Percentiles rank a stretch among this genome's conserved stretches.
These are phyloP conservation scores for Onychomys leucogaster DNA, from an alignment of 2,797 vertebrate species.

Conservation along the genomic window DNA sequence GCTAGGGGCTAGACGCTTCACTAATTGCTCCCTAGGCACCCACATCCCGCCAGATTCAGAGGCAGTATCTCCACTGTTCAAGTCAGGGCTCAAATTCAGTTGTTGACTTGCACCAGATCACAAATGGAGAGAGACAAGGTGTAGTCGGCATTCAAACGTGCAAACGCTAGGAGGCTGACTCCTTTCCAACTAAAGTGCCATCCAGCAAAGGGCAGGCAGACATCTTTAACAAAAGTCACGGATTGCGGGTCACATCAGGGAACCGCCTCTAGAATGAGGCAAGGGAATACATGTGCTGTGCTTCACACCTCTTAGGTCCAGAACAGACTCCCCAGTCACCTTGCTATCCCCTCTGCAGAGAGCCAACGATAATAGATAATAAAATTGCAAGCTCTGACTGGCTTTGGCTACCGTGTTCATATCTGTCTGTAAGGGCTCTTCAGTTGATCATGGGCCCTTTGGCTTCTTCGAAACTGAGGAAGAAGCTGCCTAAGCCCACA, in stretches of 20 bases:
- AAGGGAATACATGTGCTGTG: not conserved
- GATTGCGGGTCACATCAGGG: not conserved
- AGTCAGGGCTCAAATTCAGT: not conserved
- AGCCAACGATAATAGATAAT: not conserved
- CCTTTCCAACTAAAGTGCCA: not conserved
- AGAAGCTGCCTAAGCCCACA: not conserved
- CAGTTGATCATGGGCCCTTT: not conserved
- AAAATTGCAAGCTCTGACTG: not conserved
- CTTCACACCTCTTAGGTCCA: not conserved
- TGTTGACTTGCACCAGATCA: not conserved
- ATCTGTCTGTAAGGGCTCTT: not conserved
- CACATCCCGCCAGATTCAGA: not conserved
- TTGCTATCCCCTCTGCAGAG: not conserved
- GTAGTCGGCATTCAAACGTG: not conserved
- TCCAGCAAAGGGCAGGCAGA: not conserved
- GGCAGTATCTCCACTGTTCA: not conserved
- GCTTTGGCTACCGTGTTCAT: not conserved
- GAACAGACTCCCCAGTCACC: not conserved
- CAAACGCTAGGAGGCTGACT: not conserved
- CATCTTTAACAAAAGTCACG: not conserved
- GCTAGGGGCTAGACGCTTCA: not conserved
- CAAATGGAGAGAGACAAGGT: not conserved
- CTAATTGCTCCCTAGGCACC: not conserved
- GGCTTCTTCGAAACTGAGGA: not conserved
- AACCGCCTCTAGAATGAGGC: not conserved